Evolutionary conservation across 2,113 vertebrate species (phyloP), one percentile per base, ranked within the genome.

Genomic region (Notarius lentiginosus): DNA sequence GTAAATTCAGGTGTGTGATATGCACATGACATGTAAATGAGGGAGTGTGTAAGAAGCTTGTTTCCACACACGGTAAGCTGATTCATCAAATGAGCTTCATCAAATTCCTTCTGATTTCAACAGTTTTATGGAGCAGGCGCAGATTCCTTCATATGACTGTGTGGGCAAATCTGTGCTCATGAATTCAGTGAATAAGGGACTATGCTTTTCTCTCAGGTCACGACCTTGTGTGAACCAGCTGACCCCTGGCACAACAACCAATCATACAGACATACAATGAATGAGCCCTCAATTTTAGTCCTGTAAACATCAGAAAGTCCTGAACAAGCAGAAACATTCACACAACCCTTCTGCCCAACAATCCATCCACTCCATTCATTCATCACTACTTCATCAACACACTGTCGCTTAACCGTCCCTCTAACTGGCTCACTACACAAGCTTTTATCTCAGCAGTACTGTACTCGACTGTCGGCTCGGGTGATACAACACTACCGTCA

Each of bases 271-370:
- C 55, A 79, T 15, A 83, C 79, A 86, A 66, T 60, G 24, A 86
- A 66, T 60, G 24, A 60, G n/a, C 30, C 5, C 30, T 70, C 9
- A n/a, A 14, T 61, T 63, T 49, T 51, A 65, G 49, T 51, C 58
- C 84, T 77, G 60, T 24, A 53, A 77, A 85, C 58, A 76, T 76
- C 18, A 65, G 72, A 81, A 85, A 80, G 27, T 79, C 51, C 76
- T 87, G 66, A 87, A 30, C 61, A 83, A 76, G 30, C 79, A 81
- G 60, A 55, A 76, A 17, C 58, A 77, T 75, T 82, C 73, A 86
- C n/a, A 76, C 61, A 82, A 75, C 55, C 11, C 60, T 53, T 73
- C 83, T 60, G 27, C 0, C 68, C 27, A 41, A 73, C 53, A 73
- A 73, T 53, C 51, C 61, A 63, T 61, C 41, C 60, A 82, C 58